Conservation (phyloP, 2,113 vertebrate species). For the Lepidothrix coronata region DNA sequence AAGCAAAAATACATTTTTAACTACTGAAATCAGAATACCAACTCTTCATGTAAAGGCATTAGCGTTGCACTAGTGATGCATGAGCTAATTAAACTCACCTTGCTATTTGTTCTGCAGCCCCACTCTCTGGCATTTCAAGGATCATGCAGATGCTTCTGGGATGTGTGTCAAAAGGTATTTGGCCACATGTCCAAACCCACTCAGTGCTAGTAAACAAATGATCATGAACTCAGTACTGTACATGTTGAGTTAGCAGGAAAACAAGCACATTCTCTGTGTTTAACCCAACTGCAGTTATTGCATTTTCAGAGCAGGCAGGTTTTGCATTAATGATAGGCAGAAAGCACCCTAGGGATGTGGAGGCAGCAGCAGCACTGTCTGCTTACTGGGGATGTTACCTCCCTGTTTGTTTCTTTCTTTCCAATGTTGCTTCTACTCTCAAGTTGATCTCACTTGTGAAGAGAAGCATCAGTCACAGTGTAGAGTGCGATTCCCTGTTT, state of each 20-base stretch:
- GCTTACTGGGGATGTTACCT: not conserved
- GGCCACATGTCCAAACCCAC: not conserved
- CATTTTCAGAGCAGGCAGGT: not conserved
- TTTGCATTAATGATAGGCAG: not conserved
- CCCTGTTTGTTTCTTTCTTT: not conserved
- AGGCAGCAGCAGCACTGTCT: not conserved
- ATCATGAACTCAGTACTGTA: not conserved
- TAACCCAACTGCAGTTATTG: not conserved
- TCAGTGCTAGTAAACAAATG: fast-evolving
- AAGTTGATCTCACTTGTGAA: not conserved
- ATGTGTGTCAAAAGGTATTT: not conserved
- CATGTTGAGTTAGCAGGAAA: not conserved
- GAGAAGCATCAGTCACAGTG: not conserved
- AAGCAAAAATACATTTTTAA: not conserved
- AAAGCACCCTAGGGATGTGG: not conserved
- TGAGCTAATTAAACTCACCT: not conserved
- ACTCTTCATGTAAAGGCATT: not conserved
- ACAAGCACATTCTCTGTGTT: not conserved
- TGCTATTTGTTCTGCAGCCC: not conserved
- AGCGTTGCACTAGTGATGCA: not conserved
- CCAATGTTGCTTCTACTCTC: not conserved
- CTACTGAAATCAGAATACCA: not conserved
- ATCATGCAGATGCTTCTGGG: not conserved
- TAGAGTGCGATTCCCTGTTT: not conserved
- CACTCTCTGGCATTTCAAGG: not conserved